A percentile compares a stretch with the other conserved stretches of the same genome.
These are phyloP conservation scores for Bilobella aurantiaca DNA, from an alignment of 1,140 invertebrate species.

Conservation along the genomic window DNA sequence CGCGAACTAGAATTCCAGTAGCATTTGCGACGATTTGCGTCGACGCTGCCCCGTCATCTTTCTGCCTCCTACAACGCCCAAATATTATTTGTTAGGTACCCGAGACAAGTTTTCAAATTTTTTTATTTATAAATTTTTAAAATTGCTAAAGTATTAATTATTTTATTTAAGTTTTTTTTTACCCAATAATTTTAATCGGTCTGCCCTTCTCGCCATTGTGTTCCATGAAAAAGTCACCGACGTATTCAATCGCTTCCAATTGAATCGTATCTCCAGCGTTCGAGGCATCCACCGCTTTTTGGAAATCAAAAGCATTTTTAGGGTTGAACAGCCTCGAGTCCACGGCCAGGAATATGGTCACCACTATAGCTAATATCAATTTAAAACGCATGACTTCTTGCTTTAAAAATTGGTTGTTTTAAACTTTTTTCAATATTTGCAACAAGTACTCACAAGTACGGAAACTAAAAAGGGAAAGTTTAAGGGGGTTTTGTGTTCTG, in stretches of 20 bases:
- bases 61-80: not conserved
- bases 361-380: not conserved
- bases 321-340: not conserved
- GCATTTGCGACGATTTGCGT: conserved; percentile 14
- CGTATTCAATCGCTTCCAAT: not conserved
- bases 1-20: conserved; percentile 9
- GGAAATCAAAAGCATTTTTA: not conserved
- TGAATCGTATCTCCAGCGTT: not conserved
- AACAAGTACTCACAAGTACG: not conserved
- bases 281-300: not conserved
- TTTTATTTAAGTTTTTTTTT: too few species aligned
- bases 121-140: too few species aligned
- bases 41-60: conserved; percentile 9
- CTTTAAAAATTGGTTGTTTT: not conserved
- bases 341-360: not conserved
- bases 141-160: too few species aligned
- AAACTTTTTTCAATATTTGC: not conserved
- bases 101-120: too few species aligned
- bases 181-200: not conserved
- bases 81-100: too few species aligned
- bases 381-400: not conserved
- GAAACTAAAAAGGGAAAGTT: too few species aligned
- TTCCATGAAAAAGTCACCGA: not conserved
- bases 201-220: not conserved
- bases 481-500: too few species aligned